Conservation (phyloP, 2,113 vertebrate species). For the Entelurus aequoreus region DNA sequence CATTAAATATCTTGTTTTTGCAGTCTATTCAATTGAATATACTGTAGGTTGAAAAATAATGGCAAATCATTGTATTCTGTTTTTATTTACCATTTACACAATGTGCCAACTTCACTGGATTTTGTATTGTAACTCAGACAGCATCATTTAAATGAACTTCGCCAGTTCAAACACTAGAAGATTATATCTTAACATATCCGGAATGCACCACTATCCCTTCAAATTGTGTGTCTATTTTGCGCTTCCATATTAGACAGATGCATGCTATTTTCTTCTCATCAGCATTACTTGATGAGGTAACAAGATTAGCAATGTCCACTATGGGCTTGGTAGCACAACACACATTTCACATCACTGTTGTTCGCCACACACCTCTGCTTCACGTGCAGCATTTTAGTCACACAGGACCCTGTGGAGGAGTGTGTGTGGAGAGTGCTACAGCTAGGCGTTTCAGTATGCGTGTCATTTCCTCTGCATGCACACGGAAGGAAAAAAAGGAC, state of each 20-base stretch:
- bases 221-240: neutral
- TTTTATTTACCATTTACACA: neutral
- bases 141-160: neutral
- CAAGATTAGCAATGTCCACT: neutral
- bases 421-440: conserved; percentile 10
- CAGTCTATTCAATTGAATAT: too few relatives aligned
- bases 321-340: too few relatives aligned
- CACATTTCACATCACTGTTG: too few relatives aligned
- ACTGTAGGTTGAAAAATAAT: too few relatives aligned
- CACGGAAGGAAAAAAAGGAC: conserved; percentile 30
- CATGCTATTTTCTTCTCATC: neutral
- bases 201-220: neutral
- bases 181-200: neutral
- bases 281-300: neutral
- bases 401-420: conserved; percentile 5
- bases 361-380: neutral
- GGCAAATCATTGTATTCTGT: neutral
- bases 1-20: too few relatives aligned
- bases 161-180: neutral
- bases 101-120: neutral
- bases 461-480: conserved; percentile 50
- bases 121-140: conserved; percentile 2
- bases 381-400: conserved; percentile 9
- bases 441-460: conserved; percentile 10
- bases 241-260: neutral